Percentiles rank a stretch among this genome's conserved stretches.
phyloP scores from a whole-genome alignment of 2,113 vertebrate species.

The Chloropsis cyanopogon region DNA sequence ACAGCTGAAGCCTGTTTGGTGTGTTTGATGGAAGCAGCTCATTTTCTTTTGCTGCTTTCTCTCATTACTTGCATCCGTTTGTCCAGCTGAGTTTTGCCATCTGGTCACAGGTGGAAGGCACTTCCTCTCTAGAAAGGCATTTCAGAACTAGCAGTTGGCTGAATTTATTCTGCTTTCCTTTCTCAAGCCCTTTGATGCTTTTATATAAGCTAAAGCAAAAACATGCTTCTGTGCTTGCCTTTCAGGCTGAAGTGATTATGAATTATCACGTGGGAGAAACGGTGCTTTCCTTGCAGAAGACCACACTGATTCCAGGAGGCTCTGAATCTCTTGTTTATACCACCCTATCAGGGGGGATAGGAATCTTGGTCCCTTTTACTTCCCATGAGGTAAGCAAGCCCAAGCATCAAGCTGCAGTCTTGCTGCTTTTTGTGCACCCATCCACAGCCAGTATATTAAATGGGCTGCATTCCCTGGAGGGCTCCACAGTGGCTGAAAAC shows the following conservation, averaged over 20 bases:
- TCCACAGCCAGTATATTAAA: background rate
- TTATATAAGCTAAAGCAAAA: background rate
- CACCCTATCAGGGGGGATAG: constrained; percentile 93
- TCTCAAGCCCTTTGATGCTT: background rate
- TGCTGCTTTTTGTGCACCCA: background rate
- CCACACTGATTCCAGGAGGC: constrained; percentile 93
- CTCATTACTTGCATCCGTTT: background rate
- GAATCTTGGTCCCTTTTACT: constrained; percentile 95
- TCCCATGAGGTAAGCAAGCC: constrained; percentile 87
- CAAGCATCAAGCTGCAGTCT: background rate
- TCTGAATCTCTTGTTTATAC: constrained; percentile 97
- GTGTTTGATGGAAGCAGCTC: background rate
- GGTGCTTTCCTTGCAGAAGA: constrained; percentile 94
- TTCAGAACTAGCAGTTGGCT: constrained; percentile 2
- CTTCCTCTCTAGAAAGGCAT: background rate
- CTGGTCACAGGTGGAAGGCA: constrained; percentile 22
- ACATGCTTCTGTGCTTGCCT: background rate
- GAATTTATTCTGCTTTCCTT: background rate
- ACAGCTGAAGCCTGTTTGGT: background rate
- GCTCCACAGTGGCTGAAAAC: background rate
- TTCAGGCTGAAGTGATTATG: constrained; percentile 92
- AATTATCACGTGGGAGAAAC: constrained; percentile 98
- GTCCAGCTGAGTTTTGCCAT: constrained; percentile 27
- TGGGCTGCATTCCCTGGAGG: background rate
- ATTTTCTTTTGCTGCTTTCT: background rate